These are phyloP conservation scores for Callionymus lyra DNA, from an alignment of 2,113 vertebrate genomes.

Conservation along the genomic window DNA sequence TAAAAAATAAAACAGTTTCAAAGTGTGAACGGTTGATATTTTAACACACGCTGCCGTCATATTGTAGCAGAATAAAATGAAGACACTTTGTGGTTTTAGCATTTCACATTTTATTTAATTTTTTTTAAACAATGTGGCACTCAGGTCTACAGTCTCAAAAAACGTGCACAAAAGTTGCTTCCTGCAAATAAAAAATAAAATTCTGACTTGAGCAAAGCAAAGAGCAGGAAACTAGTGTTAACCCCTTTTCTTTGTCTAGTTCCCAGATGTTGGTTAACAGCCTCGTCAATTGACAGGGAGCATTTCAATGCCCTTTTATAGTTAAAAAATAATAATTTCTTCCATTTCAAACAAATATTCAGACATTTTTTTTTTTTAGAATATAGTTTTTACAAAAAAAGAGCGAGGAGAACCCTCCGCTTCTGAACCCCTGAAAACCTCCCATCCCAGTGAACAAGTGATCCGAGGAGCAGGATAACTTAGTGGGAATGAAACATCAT, in stretches of 20 bases:
- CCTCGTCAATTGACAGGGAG: slow-evolving; percentile 46
- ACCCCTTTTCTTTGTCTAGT: slow-evolving; percentile 52
- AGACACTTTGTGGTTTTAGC: slow-evolving; percentile 55
- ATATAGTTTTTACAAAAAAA: slow-evolving; percentile 66
- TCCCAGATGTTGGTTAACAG: slow-evolving; percentile 47
- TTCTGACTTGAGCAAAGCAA: slow-evolving; percentile 67
- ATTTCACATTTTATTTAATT: slow-evolving; percentile 72
- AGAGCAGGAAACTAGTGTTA: slow-evolving; percentile 71
- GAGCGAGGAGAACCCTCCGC: slow-evolving; percentile 51
- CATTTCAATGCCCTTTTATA: slow-evolving; percentile 49
- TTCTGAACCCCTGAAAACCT: slow-evolving; percentile 34
- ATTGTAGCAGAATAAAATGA: not conserved
- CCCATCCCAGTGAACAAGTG: slow-evolving; percentile 48
- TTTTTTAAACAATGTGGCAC: slow-evolving; percentile 71
- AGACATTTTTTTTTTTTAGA: slow-evolving; percentile 44
- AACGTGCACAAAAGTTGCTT: slow-evolving; percentile 68
- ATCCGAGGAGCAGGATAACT: slow-evolving; percentile 31
- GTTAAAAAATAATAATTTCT: slow-evolving; percentile 68
- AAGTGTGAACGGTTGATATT: too few relatives aligned
- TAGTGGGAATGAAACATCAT: slow-evolving; percentile 53
- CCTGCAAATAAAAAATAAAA: slow-evolving; percentile 67
- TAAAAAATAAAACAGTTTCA: too few relatives aligned
- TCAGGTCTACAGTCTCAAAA: slow-evolving; percentile 73
- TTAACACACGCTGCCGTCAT: too few relatives aligned
- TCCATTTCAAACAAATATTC: slow-evolving; percentile 74